These are phyloP conservation scores for Cyclophora punctaria DNA, from an alignment of 2,888 invertebrate species.

Conservation along the genomic window DNA sequence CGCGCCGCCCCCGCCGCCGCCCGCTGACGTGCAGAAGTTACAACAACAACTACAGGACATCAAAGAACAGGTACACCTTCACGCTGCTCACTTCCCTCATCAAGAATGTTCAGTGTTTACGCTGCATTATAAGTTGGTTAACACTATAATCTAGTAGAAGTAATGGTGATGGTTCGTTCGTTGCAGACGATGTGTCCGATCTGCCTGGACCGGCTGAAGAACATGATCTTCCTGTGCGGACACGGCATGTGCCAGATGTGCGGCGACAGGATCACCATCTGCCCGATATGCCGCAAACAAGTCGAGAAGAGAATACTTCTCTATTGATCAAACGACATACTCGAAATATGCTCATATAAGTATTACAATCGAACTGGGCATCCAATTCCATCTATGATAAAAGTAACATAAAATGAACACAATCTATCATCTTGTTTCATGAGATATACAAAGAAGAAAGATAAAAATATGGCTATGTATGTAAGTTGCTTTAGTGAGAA, in stretches of 20 bases:
- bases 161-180: slow-evolving; percentile 28
- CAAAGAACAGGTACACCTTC: slow-evolving; percentile 87
- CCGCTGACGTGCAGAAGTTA: slow-evolving; percentile 83
- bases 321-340: slow-evolving; percentile 62
- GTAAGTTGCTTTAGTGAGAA: too few relatives aligned
- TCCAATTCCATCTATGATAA: too few relatives aligned
- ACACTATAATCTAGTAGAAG: background rate
- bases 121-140: background rate
- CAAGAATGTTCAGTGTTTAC: background rate
- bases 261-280: slow-evolving; percentile 97
- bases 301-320: slow-evolving; percentile 96
- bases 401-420: too few relatives aligned
- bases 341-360: too few relatives aligned
- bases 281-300: slow-evolving; percentile 97
- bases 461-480: too few relatives aligned
- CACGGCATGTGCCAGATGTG: slow-evolving; percentile 99
- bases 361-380: too few relatives aligned
- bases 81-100: background rate
- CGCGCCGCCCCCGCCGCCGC: slow-evolving; percentile 25
- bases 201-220: slow-evolving; percentile 96
- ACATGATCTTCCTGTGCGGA: slow-evolving; percentile 98
- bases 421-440: too few relatives aligned
- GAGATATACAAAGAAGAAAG: too few relatives aligned
- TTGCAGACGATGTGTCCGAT: slow-evolving; percentile 98
- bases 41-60: slow-evolving; percentile 92